These are phyloP conservation scores for Glaucidium brasilianum DNA, from an alignment of 2,113 vertebrate species.

Conservation along the genomic window DNA sequence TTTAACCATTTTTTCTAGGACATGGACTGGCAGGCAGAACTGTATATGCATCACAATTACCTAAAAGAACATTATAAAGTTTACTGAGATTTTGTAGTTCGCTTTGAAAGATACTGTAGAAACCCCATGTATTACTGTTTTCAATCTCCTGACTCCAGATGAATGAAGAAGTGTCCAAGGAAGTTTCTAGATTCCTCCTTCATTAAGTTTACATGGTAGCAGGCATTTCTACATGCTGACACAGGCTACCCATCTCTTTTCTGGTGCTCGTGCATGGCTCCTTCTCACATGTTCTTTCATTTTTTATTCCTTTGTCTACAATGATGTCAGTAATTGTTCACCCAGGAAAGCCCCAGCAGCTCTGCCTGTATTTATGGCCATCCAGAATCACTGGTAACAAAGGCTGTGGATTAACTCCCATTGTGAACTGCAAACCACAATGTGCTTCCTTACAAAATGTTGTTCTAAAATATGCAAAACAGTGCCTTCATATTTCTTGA, in stretches of 20 bases:
- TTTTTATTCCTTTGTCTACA: not conserved
- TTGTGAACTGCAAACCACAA: rapidly evolving
- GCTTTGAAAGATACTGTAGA: not conserved
- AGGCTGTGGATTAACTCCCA: not conserved
- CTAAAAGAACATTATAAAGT: not conserved
- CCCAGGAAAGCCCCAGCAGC: not conserved
- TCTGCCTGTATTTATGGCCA: not conserved
- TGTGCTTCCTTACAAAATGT: rapidly evolving
- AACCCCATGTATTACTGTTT: not conserved
- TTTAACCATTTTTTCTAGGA: not conserved
- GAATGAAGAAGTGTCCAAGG: not conserved
- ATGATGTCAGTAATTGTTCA: not conserved
- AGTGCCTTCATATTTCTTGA: rapidly evolving
- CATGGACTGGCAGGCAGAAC: not conserved
- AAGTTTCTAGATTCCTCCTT: not conserved
- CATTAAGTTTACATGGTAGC: not conserved
- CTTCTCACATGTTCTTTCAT: not conserved
- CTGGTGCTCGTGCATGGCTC: not conserved
- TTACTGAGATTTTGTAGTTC: not conserved
- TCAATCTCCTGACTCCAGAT: not conserved
- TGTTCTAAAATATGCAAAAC: rapidly evolving
- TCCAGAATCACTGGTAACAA: rapidly evolving
- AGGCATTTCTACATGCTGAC: not conserved
- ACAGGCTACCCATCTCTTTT: not conserved
- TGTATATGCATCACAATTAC: not conserved